phyloP scores from a whole-genome alignment of 2,113 vertebrate species.

The Pterophyllum scalare region DNA sequence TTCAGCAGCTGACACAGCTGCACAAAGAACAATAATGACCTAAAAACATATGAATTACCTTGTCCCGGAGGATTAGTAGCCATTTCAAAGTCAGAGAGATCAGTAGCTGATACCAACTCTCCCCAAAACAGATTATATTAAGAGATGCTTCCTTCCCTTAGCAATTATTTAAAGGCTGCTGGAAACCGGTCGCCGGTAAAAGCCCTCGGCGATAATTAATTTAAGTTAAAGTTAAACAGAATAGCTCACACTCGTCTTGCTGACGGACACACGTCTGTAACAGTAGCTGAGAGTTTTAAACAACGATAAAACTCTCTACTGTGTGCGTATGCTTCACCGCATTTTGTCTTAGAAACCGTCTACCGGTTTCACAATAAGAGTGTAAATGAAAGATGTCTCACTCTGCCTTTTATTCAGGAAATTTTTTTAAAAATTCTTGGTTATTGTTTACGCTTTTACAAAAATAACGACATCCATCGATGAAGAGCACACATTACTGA shows the following conservation, averaged over 20 bases:
- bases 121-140: background rate
- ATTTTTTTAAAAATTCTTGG: background rate
- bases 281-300: conserved; percentile 11
- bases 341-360: background rate
- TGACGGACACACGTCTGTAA: background rate
- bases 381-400: background rate
- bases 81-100: conserved; percentile 71
- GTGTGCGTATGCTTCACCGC: background rate
- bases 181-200: background rate
- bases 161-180: background rate
- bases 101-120: background rate
- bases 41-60: conserved; percentile 35
- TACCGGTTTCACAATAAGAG: background rate
- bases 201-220: background rate
- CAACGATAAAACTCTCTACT: background rate
- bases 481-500: background rate
- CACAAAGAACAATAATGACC: background rate
- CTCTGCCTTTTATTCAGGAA: conserved; percentile 9
- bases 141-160: background rate
- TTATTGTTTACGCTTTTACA: background rate
- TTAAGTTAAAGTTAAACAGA: background rate
- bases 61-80: conserved; percentile 80
- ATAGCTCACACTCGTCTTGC: background rate
- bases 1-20: background rate
- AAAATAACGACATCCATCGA: background rate